phyloP scores from a whole-genome alignment of 1,140 invertebrate species.

The Drosophila kanapiae region DNA sequence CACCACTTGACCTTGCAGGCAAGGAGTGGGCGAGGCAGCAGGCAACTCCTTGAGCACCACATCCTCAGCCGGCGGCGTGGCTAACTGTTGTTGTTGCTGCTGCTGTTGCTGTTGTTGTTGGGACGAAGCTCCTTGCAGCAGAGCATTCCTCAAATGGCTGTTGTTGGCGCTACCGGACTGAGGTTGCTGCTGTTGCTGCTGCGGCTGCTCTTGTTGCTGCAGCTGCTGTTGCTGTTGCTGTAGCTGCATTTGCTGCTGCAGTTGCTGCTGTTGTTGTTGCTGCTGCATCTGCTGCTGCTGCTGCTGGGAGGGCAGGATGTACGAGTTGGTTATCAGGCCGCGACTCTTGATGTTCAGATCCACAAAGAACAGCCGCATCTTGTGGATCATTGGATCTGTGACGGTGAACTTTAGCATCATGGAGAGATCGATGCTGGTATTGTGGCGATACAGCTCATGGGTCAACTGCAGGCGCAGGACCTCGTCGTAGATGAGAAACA shows the following conservation, averaged over 20 bases:
- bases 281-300: conserved; percentile 28
- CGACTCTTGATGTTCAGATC: conserved; percentile 84
- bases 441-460: conserved; percentile 70
- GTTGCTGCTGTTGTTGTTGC: too few species aligned
- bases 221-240: conserved; percentile 29
- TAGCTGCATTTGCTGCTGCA: too few species aligned
- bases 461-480: conserved; percentile 73
- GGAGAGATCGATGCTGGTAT: conserved; percentile 71
- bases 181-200: conserved; percentile 37
- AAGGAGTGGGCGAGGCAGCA: conserved; percentile 43
- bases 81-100: conserved; percentile 16
- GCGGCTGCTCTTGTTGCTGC: neutral
- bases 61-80: conserved; percentile 24
- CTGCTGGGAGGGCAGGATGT: conserved; percentile 52
- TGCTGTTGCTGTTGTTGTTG: conserved; percentile 42
- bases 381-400: conserved; percentile 80
- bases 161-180: conserved; percentile 33
- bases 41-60: conserved; percentile 48
- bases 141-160: conserved; percentile 68
- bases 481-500: conserved; percentile 82
- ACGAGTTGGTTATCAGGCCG: conserved; percentile 81
- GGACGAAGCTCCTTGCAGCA: conserved; percentile 47
- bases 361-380: conserved; percentile 81
- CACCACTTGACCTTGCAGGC: conserved; percentile 64
- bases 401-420: conserved; percentile 78